Conservation (phyloP, 1,140 invertebrate genomes). For the Grapholita molesta region DNA sequence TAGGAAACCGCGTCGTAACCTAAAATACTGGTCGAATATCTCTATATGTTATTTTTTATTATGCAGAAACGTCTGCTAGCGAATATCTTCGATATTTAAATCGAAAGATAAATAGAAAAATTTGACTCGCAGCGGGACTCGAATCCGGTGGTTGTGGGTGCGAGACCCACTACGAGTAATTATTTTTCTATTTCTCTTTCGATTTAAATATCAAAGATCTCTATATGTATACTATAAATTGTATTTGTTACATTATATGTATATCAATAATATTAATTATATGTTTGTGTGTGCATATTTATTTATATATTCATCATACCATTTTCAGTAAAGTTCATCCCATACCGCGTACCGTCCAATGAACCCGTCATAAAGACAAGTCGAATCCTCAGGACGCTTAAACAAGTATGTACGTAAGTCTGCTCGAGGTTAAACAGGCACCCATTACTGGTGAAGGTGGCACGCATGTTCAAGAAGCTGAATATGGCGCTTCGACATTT, state of each 20-base stretch:
- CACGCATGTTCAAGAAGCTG: constrained; percentile 22
- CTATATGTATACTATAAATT: too few species aligned
- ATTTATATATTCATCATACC: constrained; percentile 13
- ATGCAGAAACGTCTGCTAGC: too few species aligned
- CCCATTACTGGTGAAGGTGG: constrained; percentile 31
- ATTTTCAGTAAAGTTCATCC: constrained; percentile 59
- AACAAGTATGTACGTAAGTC: constrained; percentile 71
- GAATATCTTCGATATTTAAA: too few species aligned
- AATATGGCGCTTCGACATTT: neutral
- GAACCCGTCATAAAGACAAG: constrained; percentile 54
- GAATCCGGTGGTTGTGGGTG: too few species aligned
- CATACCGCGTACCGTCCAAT: constrained; percentile 44
- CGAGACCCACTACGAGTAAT: too few species aligned
- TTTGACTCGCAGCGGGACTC: too few species aligned
- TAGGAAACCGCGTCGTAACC: too few species aligned
- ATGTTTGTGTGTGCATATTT: neutral
- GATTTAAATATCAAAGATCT: too few species aligned
- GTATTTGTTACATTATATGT: neutral
- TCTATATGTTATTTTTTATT: too few species aligned
- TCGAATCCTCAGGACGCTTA: constrained; percentile 59
- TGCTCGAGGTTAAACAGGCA: constrained; percentile 28
- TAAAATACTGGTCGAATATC: too few species aligned
- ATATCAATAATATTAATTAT: neutral
- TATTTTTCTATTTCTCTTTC: too few species aligned
- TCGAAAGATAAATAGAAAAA: too few species aligned